Conservation (phyloP, 2,113 vertebrate species). For the Phaethon lepturus region DNA sequence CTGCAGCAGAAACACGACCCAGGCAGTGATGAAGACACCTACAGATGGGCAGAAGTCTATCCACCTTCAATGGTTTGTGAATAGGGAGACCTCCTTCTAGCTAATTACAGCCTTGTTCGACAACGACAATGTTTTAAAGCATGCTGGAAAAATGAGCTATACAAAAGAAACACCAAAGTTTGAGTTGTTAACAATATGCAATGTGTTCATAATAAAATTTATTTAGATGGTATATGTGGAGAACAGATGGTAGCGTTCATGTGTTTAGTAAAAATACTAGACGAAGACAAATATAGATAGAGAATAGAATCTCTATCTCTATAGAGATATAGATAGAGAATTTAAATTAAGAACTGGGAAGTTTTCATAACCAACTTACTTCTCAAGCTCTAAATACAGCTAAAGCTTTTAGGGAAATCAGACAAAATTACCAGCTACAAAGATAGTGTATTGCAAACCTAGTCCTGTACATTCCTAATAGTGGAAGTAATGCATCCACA, state of each 20-base stretch:
- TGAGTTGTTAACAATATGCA: not conserved
- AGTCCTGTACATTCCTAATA: not conserved
- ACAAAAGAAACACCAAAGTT: slow-evolving; percentile 5
- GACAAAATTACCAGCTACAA: not conserved
- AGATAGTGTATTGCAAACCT: not conserved
- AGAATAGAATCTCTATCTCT: too few species aligned
- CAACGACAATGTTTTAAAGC: not conserved
- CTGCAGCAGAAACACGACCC: not conserved
- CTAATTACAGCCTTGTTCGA: not conserved
- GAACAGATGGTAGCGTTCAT: not conserved
- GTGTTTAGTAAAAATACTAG: slow-evolving; percentile 42
- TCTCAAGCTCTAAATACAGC: not conserved
- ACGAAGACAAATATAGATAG: slow-evolving; percentile 30
- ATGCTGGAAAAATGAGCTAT: not conserved
- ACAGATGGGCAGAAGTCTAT: not conserved
- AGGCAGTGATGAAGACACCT: not conserved
- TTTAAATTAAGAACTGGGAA: slow-evolving; percentile 36
- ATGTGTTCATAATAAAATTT: slow-evolving; percentile 7
- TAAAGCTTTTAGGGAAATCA: not conserved
- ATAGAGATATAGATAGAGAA: not conserved
- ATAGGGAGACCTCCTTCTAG: not conserved
- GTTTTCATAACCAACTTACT: slow-evolving; percentile 31
- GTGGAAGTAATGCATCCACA: not conserved
- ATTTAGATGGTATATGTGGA: not conserved
- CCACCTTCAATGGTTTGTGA: not conserved